These are phyloP conservation scores for Leptinotarsa haldemani DNA, from an alignment of 2,888 invertebrate genomes.

Conservation along the genomic window DNA sequence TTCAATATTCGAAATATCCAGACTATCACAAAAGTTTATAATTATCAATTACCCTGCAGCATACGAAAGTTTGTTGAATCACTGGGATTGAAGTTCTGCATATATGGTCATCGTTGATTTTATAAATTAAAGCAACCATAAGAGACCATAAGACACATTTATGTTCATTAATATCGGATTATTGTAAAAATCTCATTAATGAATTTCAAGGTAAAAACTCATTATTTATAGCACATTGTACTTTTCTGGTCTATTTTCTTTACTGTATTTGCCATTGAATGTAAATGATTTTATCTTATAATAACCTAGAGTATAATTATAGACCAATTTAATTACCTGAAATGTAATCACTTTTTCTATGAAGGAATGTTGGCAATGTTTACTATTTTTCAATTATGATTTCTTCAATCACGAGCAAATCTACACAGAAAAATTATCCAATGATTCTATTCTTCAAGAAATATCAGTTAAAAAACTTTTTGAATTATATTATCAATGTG, in stretches of 20 bases:
- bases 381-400: neutral
- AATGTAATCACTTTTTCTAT: constrained; percentile 3
- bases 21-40: too few relatives aligned
- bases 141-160: neutral
- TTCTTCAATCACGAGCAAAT: too few relatives aligned
- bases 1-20: too few relatives aligned
- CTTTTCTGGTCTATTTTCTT: constrained; percentile 1
- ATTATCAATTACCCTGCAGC: constrained; percentile 1
- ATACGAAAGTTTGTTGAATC: neutral
- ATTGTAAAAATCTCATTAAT: neutral
- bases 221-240: constrained; percentile 15
- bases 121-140: constrained; percentile 1
- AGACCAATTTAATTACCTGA: constrained; percentile 12
- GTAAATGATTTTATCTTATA: constrained; percentile 13
- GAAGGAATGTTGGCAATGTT: neutral
- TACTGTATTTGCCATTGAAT: neutral
- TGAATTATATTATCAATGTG: too few relatives aligned
- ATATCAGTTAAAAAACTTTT: too few relatives aligned
- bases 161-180: neutral
- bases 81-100: constrained; percentile 12
- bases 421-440: too few relatives aligned
- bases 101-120: constrained; percentile 13
- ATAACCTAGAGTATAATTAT: constrained; percentile 15
- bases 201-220: constrained; percentile 14
- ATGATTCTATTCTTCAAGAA: too few relatives aligned